Evolutionary conservation across 2,888 invertebrate genomes (phyloP).

Genomic region (Drosophila anomelani): DNA sequence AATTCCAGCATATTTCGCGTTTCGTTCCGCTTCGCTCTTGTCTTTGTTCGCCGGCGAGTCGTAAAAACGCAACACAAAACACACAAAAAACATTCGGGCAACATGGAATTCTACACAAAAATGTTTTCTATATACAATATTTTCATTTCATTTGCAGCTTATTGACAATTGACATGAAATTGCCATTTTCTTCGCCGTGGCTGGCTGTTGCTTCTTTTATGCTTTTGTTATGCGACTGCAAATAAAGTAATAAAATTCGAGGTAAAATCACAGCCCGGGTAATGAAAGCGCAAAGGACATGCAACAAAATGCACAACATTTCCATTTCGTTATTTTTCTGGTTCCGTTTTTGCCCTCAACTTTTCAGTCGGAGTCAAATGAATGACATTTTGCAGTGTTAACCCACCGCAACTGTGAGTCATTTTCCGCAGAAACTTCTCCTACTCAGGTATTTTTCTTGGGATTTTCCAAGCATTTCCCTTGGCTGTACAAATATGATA

Average conservation of each 20-base stretch:
- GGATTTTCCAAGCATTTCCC: slow-evolving; percentile 1
- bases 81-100: slow-evolving; percentile 8
- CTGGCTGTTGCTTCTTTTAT: slow-evolving; percentile 58
- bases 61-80: slow-evolving; percentile 57
- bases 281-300: slow-evolving; percentile 35
- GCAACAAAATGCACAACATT: slow-evolving; percentile 32
- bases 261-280: slow-evolving; percentile 39
- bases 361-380: slow-evolving; percentile 30
- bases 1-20: slow-evolving; percentile 68
- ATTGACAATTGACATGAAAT: slow-evolving; percentile 82
- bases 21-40: slow-evolving; percentile 37
- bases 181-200: slow-evolving; percentile 44
- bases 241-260: slow-evolving; percentile 73
- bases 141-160: slow-evolving; percentile 82
- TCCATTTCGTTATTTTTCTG: slow-evolving; percentile 21
- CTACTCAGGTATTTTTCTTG: slow-evolving; percentile 26
- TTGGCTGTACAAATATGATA: slow-evolving; percentile 27
- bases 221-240: slow-evolving; percentile 74
- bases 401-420: slow-evolving; percentile 21
- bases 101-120: slow-evolving; percentile 51
- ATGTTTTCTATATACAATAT: slow-evolving; percentile 70
- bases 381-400: slow-evolving; percentile 50
- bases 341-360: not conserved
- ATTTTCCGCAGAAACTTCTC: slow-evolving; percentile 23
- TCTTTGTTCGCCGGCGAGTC: slow-evolving; percentile 42